Evolutionary conservation across 2,797 vertebrate genomes (phyloP), one percentile per base, ranked within the genome.

Genomic region (Periparus ater): DNA sequence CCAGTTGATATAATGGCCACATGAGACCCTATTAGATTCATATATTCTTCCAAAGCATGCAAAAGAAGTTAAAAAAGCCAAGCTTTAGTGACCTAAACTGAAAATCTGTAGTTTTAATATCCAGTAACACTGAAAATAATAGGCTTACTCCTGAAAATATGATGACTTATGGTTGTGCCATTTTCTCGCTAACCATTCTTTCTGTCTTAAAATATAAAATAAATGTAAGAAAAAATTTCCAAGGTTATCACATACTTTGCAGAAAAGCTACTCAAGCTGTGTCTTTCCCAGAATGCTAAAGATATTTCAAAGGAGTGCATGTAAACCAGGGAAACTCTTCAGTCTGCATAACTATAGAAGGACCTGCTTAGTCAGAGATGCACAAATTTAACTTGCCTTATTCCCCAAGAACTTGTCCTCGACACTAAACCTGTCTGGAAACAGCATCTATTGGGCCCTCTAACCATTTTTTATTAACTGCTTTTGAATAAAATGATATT

Each of bases 121-220:
- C 20, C 30, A 76, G 12, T 67, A 74, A 45, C 29, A 42, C 32
- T 60, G 9, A 32, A 90, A 88, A 50, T 71, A 74, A 53, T 8
- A 78, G 55, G 21, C 17, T 74, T 74, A 77, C 11, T 78, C 29
- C 51, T 81, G 83, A 79, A 88, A 78, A 68, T 47, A 9, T 58
- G 16, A 34, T 5, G 0, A 86, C 16, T 48, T 44, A 51, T 0
- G 1, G n/a, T 66, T 58, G 7, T 29, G 23, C 2, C 21, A 42
- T 65, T 77, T 90, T 74, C 57, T 94, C 45, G 5, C 36, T 66
- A 54, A 11, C 7, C 13, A 9, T 51, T 71, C 5, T 30, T 80
- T 55, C 38, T 32, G 27, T 51, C 72, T 85, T 53, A 54, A 78
- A 81, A 82, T 54, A 63, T 9, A 83, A 88, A 77, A 77, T 32